phyloP scores from a whole-genome alignment of 2,888 invertebrate species.

The Parasteatoda lunata region DNA sequence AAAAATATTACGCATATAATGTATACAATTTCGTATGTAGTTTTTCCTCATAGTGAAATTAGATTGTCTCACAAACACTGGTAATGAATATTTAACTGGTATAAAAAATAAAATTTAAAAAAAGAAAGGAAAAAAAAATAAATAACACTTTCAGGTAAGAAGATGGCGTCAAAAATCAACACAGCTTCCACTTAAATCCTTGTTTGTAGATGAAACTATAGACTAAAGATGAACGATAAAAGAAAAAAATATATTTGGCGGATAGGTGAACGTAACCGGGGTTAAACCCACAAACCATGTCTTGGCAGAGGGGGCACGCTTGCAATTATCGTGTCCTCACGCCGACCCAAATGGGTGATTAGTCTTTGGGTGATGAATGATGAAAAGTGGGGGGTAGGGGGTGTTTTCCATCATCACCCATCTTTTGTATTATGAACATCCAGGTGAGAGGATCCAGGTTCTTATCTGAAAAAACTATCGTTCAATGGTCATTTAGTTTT shows the following conservation, averaged over 20 bases:
- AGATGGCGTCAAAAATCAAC: not conserved
- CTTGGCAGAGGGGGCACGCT: conserved; percentile 38
- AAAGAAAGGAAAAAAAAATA: too few relatives aligned
- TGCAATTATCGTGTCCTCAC: conserved; percentile 65
- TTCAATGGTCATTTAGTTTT: conserved; percentile 2
- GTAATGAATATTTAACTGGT: too few relatives aligned
- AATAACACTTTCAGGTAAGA: too few relatives aligned
- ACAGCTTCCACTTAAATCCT: not conserved
- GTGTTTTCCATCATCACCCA: conserved; percentile 5
- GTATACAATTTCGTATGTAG: too few relatives aligned
- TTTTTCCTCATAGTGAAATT: too few relatives aligned
- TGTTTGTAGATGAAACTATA: conserved; percentile 2
- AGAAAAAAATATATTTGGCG: not conserved
- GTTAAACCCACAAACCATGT: conserved; percentile 53
- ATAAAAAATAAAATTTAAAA: too few relatives aligned
- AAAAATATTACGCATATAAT: too few relatives aligned
- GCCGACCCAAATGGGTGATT: conserved; percentile 57
- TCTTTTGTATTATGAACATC: not conserved
- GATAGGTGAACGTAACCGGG: conserved; percentile 4
- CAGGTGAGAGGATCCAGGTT: not conserved
- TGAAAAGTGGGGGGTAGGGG: conserved; percentile 19
- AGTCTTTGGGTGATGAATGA: conserved; percentile 63
- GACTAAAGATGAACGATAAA: not conserved
- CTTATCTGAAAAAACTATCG: not conserved
- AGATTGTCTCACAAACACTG: too few relatives aligned